Conservation (phyloP, 2,113 vertebrate species). For the Microcebus ravelobensis region DNA sequence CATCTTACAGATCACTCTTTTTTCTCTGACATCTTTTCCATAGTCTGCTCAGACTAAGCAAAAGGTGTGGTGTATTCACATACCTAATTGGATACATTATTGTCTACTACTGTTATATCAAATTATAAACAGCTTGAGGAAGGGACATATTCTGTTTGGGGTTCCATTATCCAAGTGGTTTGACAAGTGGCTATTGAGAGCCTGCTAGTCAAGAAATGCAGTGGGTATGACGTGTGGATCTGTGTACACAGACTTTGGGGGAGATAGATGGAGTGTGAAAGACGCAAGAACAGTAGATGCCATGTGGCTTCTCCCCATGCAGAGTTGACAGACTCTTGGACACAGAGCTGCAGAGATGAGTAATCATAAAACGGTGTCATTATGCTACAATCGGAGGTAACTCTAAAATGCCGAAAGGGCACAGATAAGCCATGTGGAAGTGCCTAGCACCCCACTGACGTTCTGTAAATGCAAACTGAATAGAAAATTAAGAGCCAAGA, state of each 20-base stretch:
- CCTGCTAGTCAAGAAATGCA: not conserved
- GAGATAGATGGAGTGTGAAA: not conserved
- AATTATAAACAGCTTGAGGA: rapidly evolving
- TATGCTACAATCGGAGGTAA: rapidly evolving
- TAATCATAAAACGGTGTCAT: rapidly evolving
- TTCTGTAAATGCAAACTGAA: not conserved
- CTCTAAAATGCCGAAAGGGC: not conserved
- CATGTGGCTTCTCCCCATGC: rapidly evolving
- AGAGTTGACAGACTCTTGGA: rapidly evolving
- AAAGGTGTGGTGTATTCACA: not conserved
- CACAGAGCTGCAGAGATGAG: rapidly evolving
- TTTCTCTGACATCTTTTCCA: not conserved
- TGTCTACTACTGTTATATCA: not conserved
- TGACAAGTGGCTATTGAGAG: not conserved
- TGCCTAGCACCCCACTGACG: not conserved
- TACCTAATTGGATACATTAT: rapidly evolving
- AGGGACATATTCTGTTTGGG: rapidly evolving
- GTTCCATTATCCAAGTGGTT: not conserved
- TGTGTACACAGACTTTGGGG: not conserved
- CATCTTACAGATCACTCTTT: rapidly evolving
- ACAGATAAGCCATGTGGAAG: rapidly evolving
- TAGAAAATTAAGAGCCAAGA: not conserved
- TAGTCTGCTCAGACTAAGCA: rapidly evolving
- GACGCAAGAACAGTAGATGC: too few relatives aligned
- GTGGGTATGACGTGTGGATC: not conserved